Evolutionary conservation across 2,888 invertebrate species (phyloP), one percentile per base, ranked within the genome.

Genomic region (Dasysyrphus albostriatus): DNA sequence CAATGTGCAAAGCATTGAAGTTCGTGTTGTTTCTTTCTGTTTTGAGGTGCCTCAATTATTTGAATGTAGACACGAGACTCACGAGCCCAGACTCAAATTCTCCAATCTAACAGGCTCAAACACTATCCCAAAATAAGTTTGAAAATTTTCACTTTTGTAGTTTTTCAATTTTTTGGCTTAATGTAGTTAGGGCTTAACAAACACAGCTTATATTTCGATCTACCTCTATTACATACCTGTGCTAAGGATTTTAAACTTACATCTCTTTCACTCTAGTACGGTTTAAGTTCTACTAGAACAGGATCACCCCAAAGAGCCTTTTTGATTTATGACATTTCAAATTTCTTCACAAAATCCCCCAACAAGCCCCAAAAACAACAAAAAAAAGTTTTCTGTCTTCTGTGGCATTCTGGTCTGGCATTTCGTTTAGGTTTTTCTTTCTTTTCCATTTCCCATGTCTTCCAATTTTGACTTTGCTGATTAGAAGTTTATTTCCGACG

Each of bases 401-500:
- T 73, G 67, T 74, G 73, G 69, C 72, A n/a, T 54, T 76, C 49
- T 73, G 67, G n/a, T n/a, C n/a, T 74, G 73, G 69, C 72, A 77
- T 49, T 77, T 70, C 49, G 10, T 63, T 49, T 47, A 24, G 72
- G 49, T 67, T 56, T 77, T 29, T 78, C 70, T 19, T 39, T 72
- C 69, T 63, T 63, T 78, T 58, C 14, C 58, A 58, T 42, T 67
- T 16, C 32, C 78, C 37, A 51, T 74, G 69, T 78, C 74, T 87
- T 87, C 65, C 72, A 39, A 70, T 32, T 65, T 70, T 59, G 6
- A 16, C n/a, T 54, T 47, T 47, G 59, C 70, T 47, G 51, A 82
- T 78, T 78, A 78, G 47, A 82, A 59, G 47, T 65, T 67, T 79
- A 63, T 74, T 75, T 70, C n/a, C 49, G 2, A 10, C 16, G 3